Percentiles rank a stretch among this genome's conserved stretches.
phyloP scores from a whole-genome alignment of 1,140 invertebrate species.

The Polypedilum vanderplanki region DNA sequence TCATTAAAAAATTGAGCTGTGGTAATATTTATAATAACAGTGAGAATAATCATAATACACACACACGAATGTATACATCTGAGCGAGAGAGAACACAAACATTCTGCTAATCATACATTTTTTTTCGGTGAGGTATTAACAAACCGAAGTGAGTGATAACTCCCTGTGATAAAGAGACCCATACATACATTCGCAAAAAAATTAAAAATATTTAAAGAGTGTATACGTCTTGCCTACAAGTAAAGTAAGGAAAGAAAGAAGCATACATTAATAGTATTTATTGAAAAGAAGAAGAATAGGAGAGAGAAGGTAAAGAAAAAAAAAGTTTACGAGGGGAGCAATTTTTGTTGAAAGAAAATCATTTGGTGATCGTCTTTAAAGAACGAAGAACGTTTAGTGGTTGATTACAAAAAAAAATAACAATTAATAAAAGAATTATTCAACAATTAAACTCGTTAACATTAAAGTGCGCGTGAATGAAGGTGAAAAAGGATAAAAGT shows the following conservation, averaged over 20 bases:
- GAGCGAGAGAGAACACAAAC: background rate
- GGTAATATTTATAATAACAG: background rate
- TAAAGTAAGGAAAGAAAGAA: too few species aligned
- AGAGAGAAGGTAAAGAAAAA: too few species aligned
- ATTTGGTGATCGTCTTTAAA: background rate
- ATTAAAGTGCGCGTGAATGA: background rate
- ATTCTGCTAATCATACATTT: background rate
- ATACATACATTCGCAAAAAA: background rate
- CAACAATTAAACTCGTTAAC: background rate
- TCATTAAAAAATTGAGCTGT: slow-evolving; percentile 1
- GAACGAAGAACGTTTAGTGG: background rate
- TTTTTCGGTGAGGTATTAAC: background rate
- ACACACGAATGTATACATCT: background rate
- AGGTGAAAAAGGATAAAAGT: slow-evolving; percentile 6
- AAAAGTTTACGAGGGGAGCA: too few species aligned
- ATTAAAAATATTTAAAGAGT: too few species aligned
- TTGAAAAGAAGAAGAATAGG: too few species aligned
- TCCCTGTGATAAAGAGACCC: background rate
- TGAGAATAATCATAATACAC: background rate
- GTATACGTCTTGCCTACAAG: too few species aligned
- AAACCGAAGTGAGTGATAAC: background rate
- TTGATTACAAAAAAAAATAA: background rate
- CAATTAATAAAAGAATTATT: background rate
- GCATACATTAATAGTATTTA: too few species aligned
- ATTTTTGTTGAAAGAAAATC: background rate